Percentiles rank a stretch among this genome's conserved stretches.
phyloP scores from a whole-genome alignment of 92 coral and sea anemone species.

The Isaurus tuberculatus region DNA sequence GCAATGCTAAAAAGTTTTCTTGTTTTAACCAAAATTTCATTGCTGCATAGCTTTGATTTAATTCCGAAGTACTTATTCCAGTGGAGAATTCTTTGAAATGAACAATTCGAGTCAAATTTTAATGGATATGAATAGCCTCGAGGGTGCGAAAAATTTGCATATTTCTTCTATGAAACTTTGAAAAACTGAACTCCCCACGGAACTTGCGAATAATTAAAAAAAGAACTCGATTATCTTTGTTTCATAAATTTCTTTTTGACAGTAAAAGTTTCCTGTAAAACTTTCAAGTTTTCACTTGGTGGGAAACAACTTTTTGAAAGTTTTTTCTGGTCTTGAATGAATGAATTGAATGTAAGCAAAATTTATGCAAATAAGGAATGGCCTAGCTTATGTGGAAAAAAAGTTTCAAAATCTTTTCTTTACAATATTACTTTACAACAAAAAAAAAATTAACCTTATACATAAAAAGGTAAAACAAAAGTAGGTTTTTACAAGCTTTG shows the following conservation, averaged over 20 bases:
- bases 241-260: background rate
- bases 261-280: slow-evolving; percentile 16
- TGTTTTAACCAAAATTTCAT: background rate
- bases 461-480: slow-evolving; percentile 10
- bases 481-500: slow-evolving; percentile 1
- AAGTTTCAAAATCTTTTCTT: slow-evolving; percentile 76
- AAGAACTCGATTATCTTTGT: background rate
- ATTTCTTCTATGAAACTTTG: slow-evolving; percentile 8
- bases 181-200: slow-evolving; percentile 5
- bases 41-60: background rate
- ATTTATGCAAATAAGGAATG: slow-evolving; percentile 60
- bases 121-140: slow-evolving; percentile 43
- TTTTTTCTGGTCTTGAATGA: slow-evolving; percentile 66
- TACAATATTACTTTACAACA: slow-evolving; percentile 39
- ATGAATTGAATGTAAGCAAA: slow-evolving; percentile 67
- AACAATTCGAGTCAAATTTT: slow-evolving; percentile 47
- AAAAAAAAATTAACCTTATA: slow-evolving; percentile 1
- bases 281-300: slow-evolving; percentile 2
- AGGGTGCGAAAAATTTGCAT: slow-evolving; percentile 42
- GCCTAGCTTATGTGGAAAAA: slow-evolving; percentile 68
- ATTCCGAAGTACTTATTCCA: background rate
- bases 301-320: slow-evolving; percentile 44
- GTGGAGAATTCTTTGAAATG: slow-evolving; percentile 26
- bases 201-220: slow-evolving; percentile 34
- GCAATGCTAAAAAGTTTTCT: background rate